Evolutionary conservation across 2,797 vertebrate species (phyloP).

Genomic region (Florisuga fusca): DNA sequence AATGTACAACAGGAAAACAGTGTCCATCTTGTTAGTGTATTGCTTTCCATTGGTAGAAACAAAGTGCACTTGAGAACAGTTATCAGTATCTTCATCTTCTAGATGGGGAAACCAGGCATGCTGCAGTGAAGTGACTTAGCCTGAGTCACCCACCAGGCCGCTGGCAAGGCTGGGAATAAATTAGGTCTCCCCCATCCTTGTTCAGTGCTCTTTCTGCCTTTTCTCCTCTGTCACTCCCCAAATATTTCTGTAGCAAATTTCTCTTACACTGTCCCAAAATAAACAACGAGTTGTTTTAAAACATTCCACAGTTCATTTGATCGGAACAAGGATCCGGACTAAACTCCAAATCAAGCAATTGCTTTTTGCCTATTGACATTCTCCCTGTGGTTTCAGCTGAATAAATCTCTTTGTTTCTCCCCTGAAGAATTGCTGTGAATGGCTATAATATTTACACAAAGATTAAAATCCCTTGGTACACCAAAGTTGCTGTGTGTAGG

Average conservation of each 20-base stretch:
- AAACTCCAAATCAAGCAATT: conserved; percentile 66
- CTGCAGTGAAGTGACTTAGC: not conserved
- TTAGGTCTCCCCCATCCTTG: not conserved
- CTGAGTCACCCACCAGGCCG: not conserved
- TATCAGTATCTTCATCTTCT: not conserved
- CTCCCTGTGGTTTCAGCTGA: conserved; percentile 67
- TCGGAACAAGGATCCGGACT: conserved; percentile 20
- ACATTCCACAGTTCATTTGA: conserved; percentile 67
- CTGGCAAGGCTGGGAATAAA: not conserved
- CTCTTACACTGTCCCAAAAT: conserved; percentile 42
- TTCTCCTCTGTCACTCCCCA: conserved; percentile 13
- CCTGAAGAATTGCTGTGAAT: conserved; percentile 45
- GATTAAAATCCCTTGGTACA: conserved; percentile 56
- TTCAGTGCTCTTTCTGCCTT: not conserved
- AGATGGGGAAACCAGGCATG: not conserved
- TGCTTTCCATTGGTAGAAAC: not conserved
- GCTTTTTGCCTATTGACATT: conserved; percentile 61
- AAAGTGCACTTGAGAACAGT: not conserved
- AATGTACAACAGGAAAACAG: not conserved
- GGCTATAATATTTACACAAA: conserved; percentile 63
- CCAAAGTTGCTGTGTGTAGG: conserved; percentile 12
- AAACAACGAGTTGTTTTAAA: conserved; percentile 45
- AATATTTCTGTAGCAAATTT: conserved; percentile 52
- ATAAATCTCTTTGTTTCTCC: conserved; percentile 64
- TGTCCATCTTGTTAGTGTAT: not conserved